phyloP scores from a whole-genome alignment of 2,113 vertebrate genomes.

The Hymenochirus boettgeri region DNA sequence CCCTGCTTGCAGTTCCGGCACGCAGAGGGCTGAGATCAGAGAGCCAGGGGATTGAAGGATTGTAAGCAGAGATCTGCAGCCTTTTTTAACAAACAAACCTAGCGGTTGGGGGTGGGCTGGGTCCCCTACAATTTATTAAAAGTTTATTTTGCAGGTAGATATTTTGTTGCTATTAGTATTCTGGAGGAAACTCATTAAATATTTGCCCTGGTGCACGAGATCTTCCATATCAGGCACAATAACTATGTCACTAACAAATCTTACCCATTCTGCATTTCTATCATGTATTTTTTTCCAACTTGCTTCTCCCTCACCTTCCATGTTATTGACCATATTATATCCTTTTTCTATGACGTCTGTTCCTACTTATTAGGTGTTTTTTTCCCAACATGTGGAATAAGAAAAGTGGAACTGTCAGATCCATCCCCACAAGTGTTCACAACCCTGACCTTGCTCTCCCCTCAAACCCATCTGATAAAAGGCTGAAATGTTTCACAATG shows the following conservation, averaged over 20 bases:
- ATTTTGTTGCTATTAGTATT: too few relatives aligned
- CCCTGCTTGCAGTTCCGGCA: too few relatives aligned
- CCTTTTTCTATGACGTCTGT: conserved; percentile 3
- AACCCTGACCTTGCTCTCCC: not conserved
- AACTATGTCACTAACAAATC: not conserved
- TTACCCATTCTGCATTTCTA: not conserved
- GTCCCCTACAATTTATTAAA: too few relatives aligned
- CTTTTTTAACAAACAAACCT: too few relatives aligned
- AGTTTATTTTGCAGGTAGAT: too few relatives aligned
- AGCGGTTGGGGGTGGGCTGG: too few relatives aligned
- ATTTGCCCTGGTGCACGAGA: too few relatives aligned
- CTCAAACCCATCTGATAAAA: conserved; percentile 4
- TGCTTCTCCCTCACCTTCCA: conserved; percentile 55
- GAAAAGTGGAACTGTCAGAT: conserved; percentile 5
- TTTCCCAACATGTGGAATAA: not conserved
- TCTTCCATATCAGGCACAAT: not conserved
- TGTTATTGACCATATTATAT: conserved; percentile 44
- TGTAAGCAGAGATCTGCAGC: too few relatives aligned
- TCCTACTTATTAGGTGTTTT: conserved; percentile 21
- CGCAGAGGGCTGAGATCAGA: too few relatives aligned
- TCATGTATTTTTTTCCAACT: conserved; percentile 2
- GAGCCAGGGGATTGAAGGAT: too few relatives aligned
- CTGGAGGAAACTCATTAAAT: too few relatives aligned
- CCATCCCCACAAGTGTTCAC: conserved; percentile 3
- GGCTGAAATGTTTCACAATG: not conserved